Evolutionary conservation across 2,888 invertebrate genomes (phyloP), one percentile per base, ranked within the genome.

Genomic region (Dusona sp.): DNA sequence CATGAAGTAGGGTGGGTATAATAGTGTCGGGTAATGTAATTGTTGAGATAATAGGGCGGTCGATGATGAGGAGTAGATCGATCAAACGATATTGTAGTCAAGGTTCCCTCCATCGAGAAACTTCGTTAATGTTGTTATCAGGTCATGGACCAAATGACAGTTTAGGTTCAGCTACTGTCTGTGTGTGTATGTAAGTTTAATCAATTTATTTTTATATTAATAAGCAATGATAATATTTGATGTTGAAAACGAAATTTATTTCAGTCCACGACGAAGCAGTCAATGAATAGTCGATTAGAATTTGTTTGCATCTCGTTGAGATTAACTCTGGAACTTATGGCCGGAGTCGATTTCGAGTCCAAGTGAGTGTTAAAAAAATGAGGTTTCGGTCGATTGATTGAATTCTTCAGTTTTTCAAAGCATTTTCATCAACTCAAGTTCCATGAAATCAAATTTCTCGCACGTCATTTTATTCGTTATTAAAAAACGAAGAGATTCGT

Each of bases 1-100:
- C 74, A 45, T 48, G 48, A 38, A 68, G 67, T 48, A 79, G 82
- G 61, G 57, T 79, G 74, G 64, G 51, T 74, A 79, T 82, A 82
- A 85, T 85, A 81, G 86, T 74, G 54, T 79, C 80, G 73, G 78
- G 78, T 75, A 86, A 84, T 84, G 67, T 83, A 83, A 86, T 86
- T 84, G 78, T 80, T 80, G 86, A 74, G 80, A 78, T 83, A 81
- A 83, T 80, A 81, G 83, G 54, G 77, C 67, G 73, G 78, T 78
- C 80, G 80, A 83, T 83, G 83, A 86, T 80, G 85, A 79, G 78
- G 48, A 64, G 29, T 51, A 22, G 84, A 84, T 80, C 79, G 84
- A 84, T 84, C 29, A 36, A 70, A 68, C 48, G 22, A 75, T 75
- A 64, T 70, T 45, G 33, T 25, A 78, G 38, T 42, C 73, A 38